Evolutionary conservation across 2,888 invertebrate species (phyloP), one percentile per base, ranked within the genome.

Genomic region (Pyrrhosoma nymphula): DNA sequence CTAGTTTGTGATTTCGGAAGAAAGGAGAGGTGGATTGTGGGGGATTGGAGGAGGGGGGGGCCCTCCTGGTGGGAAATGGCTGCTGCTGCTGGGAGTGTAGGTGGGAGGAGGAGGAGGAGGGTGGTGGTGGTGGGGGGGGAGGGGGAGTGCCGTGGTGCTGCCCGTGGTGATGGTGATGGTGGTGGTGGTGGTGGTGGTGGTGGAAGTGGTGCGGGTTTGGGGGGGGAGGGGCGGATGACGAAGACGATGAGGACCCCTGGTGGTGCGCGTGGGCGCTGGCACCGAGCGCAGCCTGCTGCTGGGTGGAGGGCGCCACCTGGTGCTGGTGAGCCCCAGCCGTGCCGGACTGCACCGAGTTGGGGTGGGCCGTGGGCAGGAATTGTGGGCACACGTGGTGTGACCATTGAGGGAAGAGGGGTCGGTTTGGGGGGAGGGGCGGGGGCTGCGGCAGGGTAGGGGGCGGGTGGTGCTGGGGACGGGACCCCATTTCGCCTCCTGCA

Each of bases 331-430:
- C 96, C 60, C 16, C 60, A 20, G 60, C 2, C 95, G 96, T 96
- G 96, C 96, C 96, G 96, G 97, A 97, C 96, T 97, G 97, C 96
- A 97, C 97, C 96, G 98, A 98, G 97, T 98, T 98, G 96, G 98
- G 98, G 97, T 99, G 99, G 97, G 98, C 98, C 97, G 98, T 98
- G 97, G 99, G 99, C 97, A 99, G 98, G 98, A 99, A 99, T 98
- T 99, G 99, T 96, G 99, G 99, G 97, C 99, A 99, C 97, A 99
- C 99, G 97, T 99, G 99, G 97, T 99, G 99, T 96, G 99, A 99
- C 99, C 99, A 99, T 98, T 99, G 99, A 96, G 99, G 99, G 97
- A 99, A 99, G 97, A 99, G 98, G 96, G 99, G 99, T 97, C 98
- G 98, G 88, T 91, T 91, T 26, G 95, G 90, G 30, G 95, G 88